A percentile compares a stretch with the other conserved stretches of the same genome.
Conservation (phyloP, 2,797 vertebrate genomes). For the Xenentodon cancila region DNA sequence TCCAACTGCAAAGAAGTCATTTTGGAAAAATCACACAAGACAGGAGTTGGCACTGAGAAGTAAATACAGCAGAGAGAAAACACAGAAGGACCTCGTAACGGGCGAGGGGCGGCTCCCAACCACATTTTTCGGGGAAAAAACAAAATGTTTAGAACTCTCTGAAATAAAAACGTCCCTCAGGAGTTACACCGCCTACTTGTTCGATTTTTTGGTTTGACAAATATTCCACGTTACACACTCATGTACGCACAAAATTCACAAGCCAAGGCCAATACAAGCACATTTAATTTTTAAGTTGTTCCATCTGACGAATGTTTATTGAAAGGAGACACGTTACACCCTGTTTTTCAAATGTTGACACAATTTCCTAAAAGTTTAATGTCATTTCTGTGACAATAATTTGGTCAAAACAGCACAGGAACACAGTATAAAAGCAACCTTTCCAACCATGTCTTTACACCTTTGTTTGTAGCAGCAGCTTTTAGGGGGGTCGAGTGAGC, state of each 20-base stretch:
- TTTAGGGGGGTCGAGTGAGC: no score
- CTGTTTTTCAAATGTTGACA: no score
- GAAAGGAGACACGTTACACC: not conserved
- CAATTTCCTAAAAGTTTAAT: no score
- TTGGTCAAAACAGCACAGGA: no score
- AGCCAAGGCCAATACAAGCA: constrained; percentile 5
- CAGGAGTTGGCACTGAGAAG: constrained; percentile 38
- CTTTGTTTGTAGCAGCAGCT: no score
- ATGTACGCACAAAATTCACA: constrained; percentile 26
- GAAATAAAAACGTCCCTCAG: constrained; percentile 32
- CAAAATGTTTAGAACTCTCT: constrained; percentile 34
- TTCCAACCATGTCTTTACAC: no score
- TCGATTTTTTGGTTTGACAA: constrained; percentile 28
- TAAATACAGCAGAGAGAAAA: constrained; percentile 57
- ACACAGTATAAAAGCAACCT: no score
- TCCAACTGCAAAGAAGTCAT: constrained; percentile 38
- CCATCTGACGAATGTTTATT: constrained; percentile 6
- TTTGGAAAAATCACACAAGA: constrained; percentile 52
- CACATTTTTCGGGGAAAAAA: constrained; percentile 40
- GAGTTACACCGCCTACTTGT: constrained; percentile 25
- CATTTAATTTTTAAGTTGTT: constrained; percentile 16
- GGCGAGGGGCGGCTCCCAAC: constrained; percentile 41
- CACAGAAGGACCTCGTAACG: constrained; percentile 38
- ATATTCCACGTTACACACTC: constrained; percentile 31
- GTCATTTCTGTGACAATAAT: no score